Evolutionary conservation across 2,797 vertebrate genomes (phyloP), one percentile per base, ranked within the genome.

Genomic region (Eidolon dupreanum): DNA sequence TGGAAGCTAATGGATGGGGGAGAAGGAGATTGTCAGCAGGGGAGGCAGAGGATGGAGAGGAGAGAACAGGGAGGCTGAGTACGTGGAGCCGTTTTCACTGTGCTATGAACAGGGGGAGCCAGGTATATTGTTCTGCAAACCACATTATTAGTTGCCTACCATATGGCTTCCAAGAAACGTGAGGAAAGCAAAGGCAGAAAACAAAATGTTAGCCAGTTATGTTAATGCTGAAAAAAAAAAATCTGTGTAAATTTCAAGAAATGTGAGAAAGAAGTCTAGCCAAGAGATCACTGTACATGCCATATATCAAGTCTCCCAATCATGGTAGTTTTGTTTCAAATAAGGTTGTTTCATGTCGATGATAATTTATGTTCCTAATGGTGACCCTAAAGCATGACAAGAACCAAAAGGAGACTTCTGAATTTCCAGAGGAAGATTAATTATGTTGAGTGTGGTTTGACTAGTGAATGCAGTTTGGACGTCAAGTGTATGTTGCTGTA

Each of bases 151-250:
- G 65, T 79, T 71, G 70, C 92, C 79, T 75, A 46, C 87, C 93
- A 51, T 15, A 17, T 93, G 91, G 89, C 74, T 96, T 71, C 82
- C 0, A 22, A 74, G 41, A n/a, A 33, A 41, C 7, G 4, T 0
- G 24, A 31, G 61, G 85, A 88, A 49, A 70, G 55, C 17, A 5
- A 78, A 61, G 68, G 33, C 55, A 70, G 88, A 63, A 57, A 70
- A 74, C 81, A 84, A 78, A 96, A 86, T 57, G 85, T 79, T 16
- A 65, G 70, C n/a, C 95, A 55, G 70, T 19, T 74, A 36, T 49
- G 26, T 71, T 70, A 55, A 68, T 78, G 19, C 16, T 65, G 71
- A 81, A 70, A 92, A 73, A 26, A 6, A n/a, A 31, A 55, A 20
- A 31, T 59, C 51, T 43, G 13, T 55, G 63, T 57, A 22, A 33